Evolutionary conservation across 2,797 vertebrate genomes (phyloP), one percentile per base, ranked within the genome.

Genomic region (Merluccius polli): DNA sequence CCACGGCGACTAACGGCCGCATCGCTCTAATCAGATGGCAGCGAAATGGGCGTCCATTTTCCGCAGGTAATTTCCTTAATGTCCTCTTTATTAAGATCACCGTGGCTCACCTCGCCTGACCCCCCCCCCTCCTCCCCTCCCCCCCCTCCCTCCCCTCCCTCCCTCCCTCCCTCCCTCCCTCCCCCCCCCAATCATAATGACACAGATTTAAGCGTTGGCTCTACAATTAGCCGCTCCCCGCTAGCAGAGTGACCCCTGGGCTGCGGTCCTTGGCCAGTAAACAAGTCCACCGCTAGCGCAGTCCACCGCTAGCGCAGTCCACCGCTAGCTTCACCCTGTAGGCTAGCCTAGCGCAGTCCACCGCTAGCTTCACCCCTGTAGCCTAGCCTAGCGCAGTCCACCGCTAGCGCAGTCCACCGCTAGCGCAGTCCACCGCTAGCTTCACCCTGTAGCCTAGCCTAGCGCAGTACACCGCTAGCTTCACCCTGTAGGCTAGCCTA

Each of bases 41-140:
- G 74, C 77, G 69, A 80, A 84, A 84, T 76, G 78, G 83, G 80
- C 78, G 87, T 87, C 87, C 86, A 89, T n/a, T 91, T 91, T 93
- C 90, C 87, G 88, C 88, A 90, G 88, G 87, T 92, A 88, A 92
- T 93, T 92, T 90, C 85, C 87, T 87, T 90, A 90, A 90, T 89
- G 89, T 87, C 85, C 84, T 73, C 84, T n/a, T 87, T 87, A 91
- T 91, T 89, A 88, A 86, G 86, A 87, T 88, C 79, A 83, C 75
- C 65, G 70, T 75, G 74, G 82, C 41, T 75, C 84, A 87, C 87
- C 82, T 73, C 69, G 38, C 0, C 13, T 44, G 48, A 74, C 48
- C 80, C 52, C 16, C 71, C 73, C 21, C 33, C 21, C 85, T 77
- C 81, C 81, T 81, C 75, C 79, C 75, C 76, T 77, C 52, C 48